phyloP scores from a whole-genome alignment of 2,888 invertebrate genomes.

The Danaus chrysippus region DNA sequence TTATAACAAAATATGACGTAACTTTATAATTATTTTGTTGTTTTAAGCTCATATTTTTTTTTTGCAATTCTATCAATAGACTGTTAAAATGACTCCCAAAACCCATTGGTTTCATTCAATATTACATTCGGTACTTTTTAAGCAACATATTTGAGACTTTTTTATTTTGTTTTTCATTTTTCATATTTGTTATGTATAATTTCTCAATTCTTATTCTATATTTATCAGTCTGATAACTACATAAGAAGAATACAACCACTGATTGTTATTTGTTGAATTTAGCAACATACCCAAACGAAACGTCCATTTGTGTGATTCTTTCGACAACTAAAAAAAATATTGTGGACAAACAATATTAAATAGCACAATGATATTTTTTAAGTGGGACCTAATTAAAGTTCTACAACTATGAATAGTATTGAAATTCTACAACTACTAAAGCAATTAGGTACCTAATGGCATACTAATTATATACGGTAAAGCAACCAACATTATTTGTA shows the following conservation, averaged over 20 bases:
- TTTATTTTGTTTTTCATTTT: background rate
- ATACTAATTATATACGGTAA: slow-evolving; percentile 52
- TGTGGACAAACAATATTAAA: background rate
- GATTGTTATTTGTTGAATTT: background rate
- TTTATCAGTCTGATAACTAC: slow-evolving; percentile 5
- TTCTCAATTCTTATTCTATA: background rate
- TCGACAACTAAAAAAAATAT: background rate
- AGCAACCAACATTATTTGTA: slow-evolving; percentile 52
- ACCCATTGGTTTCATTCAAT: too few species aligned
- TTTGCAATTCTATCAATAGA: too few species aligned
- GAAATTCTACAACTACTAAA: slow-evolving; percentile 55
- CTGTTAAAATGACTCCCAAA: too few species aligned
- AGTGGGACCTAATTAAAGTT: slow-evolving; percentile 3
- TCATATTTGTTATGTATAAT: background rate
- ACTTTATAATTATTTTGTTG: too few species aligned
- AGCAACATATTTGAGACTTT: too few species aligned
- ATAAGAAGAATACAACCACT: slow-evolving; percentile 4
- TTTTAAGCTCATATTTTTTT: too few species aligned
- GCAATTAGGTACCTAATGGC: slow-evolving; percentile 51
- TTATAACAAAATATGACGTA: too few species aligned
- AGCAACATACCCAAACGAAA: background rate
- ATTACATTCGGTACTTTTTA: too few species aligned
- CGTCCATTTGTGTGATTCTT: background rate
- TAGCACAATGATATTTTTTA: background rate
- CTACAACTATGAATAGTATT: slow-evolving; percentile 28